Evolutionary conservation across 2,797 vertebrate species (phyloP).

Genomic region (Catharus ustulatus): DNA sequence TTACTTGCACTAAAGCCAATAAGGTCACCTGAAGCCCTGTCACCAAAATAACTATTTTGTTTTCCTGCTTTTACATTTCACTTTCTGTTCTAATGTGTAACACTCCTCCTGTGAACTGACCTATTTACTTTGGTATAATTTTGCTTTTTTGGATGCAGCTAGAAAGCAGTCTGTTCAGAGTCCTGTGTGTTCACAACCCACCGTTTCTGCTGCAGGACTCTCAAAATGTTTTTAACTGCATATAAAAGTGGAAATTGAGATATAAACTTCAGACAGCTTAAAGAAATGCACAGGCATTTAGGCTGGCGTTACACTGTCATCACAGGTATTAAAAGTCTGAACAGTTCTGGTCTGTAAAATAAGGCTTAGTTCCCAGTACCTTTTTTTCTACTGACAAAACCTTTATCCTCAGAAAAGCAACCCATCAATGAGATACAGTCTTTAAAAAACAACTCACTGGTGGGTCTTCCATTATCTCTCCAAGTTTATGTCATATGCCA

Average conservation of each 20-base stretch:
- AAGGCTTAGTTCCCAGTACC: neutral
- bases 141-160: neutral
- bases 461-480: neutral
- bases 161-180: neutral
- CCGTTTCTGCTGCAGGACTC: neutral
- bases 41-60: conserved; percentile 22
- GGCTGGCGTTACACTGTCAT: neutral
- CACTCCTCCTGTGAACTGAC: conserved; percentile 19
- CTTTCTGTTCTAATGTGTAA: conserved; percentile 12
- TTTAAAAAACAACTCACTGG: neutral
- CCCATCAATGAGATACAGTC: neutral
- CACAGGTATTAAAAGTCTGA: neutral
- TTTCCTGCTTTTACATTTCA: conserved; percentile 18
- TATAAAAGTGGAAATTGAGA: neutral
- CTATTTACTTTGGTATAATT: conserved; percentile 32
- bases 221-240: neutral
- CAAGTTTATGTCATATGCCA: neutral
- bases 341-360: neutral
- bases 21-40: conserved; percentile 9
- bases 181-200: neutral
- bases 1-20: conserved; percentile 29
- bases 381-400: neutral
- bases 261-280: neutral
- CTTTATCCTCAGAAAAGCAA: neutral
- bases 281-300: neutral